Evolutionary conservation across 2,888 invertebrate genomes (phyloP), one percentile per base, ranked within the genome.

Genomic region (Zaprionus obscuricornis): DNA sequence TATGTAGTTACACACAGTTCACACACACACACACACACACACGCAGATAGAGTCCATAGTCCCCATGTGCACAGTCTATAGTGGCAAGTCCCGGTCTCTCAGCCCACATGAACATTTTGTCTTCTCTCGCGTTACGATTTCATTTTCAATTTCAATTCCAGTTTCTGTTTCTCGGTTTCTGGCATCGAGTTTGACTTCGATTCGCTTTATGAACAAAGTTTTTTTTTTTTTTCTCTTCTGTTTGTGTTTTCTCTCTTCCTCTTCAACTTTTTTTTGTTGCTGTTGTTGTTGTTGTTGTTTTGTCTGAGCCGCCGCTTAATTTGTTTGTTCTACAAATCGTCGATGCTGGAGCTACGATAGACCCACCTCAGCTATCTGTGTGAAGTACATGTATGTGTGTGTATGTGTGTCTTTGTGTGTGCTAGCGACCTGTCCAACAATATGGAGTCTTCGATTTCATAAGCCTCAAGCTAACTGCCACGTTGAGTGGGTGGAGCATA

Each of bases 321-420:
- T 86, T 81, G 85, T 77, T 82, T 66, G 60, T 67, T 58, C 66
- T 70, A 86, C 79, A 81, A 83, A 79, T 85, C 73, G 86, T 49
- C 47, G 86, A 75, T 85, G 68, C 62, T 68, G 60, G 42, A 56
- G 22, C 45, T 42, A 8, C 60, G 81, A 81, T 83, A 79, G 51
- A 62, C 45, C 31, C 31, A 22, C 26, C 17, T 27, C 17, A 26
- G 7, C 3, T 24, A 2, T 27, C 2, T 17, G 7, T 20, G 10
- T 11, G 17, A n/a, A 31, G 46, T 10, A n/a, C 36, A 24, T 22
- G 34, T 52, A 27, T 26, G 36, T 45, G 31, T 8, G 31, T 18
- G 34, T 17, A 31, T 22, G 20, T 20, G 26, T 31, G 40, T 36
- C 24, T n/a, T 39, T 49, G 18, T 26, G 26, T 31, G 13, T 50